These are phyloP conservation scores for Salarias fasciatus DNA, from an alignment of 2,797 vertebrate genomes.

Conservation along the genomic window DNA sequence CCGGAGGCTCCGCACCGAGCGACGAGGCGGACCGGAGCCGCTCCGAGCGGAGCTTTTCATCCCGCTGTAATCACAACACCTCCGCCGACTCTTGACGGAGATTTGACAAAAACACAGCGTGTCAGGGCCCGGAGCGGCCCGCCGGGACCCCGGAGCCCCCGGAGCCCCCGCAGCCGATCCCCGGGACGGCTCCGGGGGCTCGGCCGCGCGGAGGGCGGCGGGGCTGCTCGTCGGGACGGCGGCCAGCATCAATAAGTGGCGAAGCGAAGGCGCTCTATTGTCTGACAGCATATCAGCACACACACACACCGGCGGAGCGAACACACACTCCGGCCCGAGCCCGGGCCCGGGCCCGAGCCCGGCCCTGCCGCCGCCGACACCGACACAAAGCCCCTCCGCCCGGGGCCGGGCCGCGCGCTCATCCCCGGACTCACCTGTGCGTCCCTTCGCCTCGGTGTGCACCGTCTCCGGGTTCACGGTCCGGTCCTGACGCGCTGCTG, in stretches of 20 bases:
- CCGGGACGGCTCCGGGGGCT: neutral
- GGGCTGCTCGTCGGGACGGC: constrained; percentile 73
- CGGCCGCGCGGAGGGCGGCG: constrained; percentile 68
- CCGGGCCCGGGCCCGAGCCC: too few relatives aligned
- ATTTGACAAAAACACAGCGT: constrained; percentile 5
- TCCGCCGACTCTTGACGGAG: constrained; percentile 1
- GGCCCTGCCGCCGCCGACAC: constrained; percentile 60
- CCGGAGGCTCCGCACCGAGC: constrained; percentile 84
- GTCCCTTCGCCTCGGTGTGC: constrained; percentile 81
- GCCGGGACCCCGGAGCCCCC: neutral
- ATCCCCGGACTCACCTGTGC: constrained; percentile 88
- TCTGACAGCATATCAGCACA: constrained; percentile 65
- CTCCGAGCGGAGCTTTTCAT: constrained; percentile 38
- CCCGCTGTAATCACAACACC: constrained; percentile 38
- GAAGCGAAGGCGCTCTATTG: constrained; percentile 79
- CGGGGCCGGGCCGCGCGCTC: constrained; percentile 72
- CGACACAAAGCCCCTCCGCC: constrained; percentile 49
- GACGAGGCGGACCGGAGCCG: constrained; percentile 82
- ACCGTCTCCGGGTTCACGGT: constrained; percentile 85
- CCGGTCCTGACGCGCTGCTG: constrained; percentile 86
- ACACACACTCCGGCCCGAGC: constrained; percentile 35
- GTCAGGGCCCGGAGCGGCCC: neutral
- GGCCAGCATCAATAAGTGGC: constrained; percentile 74
- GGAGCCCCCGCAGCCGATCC: constrained; percentile 19
- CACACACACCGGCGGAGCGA: constrained; percentile 37